Conservation (phyloP, 2,797 vertebrate genomes). For the Propithecus deckenii region DNA sequence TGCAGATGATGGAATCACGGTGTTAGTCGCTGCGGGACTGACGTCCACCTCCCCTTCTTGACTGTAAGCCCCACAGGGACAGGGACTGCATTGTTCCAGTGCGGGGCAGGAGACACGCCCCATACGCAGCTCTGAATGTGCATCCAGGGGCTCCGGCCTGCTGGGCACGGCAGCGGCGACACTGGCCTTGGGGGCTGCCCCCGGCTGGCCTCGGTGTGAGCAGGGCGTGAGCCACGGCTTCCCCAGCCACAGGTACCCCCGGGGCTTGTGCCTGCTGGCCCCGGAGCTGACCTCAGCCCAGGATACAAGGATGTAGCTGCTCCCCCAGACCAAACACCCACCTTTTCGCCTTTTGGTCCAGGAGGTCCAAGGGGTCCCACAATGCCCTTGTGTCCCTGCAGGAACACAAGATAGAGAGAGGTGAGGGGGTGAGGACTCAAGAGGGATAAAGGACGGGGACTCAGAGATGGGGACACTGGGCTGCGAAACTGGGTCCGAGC, state of each 20-base stretch:
- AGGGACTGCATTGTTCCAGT: fast-evolving
- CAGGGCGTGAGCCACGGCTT: background rate
- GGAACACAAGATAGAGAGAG: background rate
- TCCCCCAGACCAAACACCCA: slow-evolving; percentile 74
- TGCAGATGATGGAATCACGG: fast-evolving
- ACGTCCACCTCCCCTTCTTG: too few species aligned
- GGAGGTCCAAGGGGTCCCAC: slow-evolving; percentile 92
- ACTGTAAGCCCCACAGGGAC: background rate
- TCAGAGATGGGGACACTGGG: background rate
- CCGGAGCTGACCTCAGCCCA: fast-evolving
- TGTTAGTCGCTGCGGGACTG: fast-evolving
- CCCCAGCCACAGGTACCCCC: background rate
- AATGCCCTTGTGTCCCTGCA: slow-evolving; percentile 93
- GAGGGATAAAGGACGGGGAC: background rate
- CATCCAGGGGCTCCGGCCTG: background rate
- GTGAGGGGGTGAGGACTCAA: background rate
- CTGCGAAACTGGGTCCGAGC: background rate
- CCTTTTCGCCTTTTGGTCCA: slow-evolving; percentile 98
- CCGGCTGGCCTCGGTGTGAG: background rate
- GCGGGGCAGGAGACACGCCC: background rate
- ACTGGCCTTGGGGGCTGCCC: background rate
- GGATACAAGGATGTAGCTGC: background rate
- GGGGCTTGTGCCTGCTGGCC: background rate
- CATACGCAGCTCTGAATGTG: fast-evolving
- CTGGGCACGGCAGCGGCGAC: background rate